Percentiles rank a stretch among this genome's conserved stretches.
These are phyloP conservation scores for Tapirus terrestris DNA, from an alignment of 2,113 vertebrate genomes.

Conservation along the genomic window DNA sequence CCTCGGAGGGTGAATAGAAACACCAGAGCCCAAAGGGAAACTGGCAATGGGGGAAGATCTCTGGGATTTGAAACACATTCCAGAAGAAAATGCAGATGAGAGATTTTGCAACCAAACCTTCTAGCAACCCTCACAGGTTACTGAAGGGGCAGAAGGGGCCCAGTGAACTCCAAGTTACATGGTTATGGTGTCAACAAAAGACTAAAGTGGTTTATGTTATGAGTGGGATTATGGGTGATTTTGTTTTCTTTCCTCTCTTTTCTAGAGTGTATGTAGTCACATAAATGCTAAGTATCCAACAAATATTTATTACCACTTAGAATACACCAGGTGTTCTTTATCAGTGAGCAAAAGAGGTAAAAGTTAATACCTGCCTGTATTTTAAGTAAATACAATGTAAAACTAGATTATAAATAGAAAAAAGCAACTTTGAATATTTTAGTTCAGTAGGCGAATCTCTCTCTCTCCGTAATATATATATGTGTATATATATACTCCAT, in stretches of 20 bases:
- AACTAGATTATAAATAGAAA: slow-evolving; percentile 18
- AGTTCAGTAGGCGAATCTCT: not conserved
- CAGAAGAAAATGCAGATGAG: not conserved
- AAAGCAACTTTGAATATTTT: not conserved
- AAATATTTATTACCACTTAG: not conserved
- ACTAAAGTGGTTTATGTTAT: not conserved
- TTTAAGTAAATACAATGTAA: slow-evolving; percentile 22
- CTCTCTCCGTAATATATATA: too few species aligned
- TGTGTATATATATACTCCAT: too few species aligned
- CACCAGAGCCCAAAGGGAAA: not conserved
- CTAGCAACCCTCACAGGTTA: not conserved
- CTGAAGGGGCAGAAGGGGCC: not conserved
- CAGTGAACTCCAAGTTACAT: not conserved
- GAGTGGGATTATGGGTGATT: not conserved
- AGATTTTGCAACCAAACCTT: not conserved
- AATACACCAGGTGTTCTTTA: not conserved
- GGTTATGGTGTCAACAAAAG: not conserved
- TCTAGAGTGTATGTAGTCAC: not conserved
- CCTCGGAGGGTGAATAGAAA: not conserved
- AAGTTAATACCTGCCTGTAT: not conserved
- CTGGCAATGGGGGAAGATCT: not conserved
- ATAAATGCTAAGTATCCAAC: not conserved
- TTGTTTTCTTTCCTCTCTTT: not conserved
- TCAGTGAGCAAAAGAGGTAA: not conserved
- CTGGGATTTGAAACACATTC: not conserved